Base-by-base conservation (phyloP, 2,888 invertebrate genomes). In the Charanyca ferruginea region DNA sequence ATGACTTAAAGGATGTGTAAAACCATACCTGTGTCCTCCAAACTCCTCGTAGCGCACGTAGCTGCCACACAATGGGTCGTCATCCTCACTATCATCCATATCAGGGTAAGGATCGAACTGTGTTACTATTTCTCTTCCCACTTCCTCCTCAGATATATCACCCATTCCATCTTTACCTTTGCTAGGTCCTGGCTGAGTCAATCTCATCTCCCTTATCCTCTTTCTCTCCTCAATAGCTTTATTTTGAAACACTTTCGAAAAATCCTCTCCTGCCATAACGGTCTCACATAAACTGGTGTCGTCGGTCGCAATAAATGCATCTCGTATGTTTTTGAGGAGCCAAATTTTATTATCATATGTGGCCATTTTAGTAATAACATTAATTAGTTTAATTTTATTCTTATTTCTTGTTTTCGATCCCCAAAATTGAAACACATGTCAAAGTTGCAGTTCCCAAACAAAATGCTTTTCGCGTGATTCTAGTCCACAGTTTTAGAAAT, bases 271-370 rank as follows among this genome's bases (percentile, higher is more conserved):
- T 38, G 97, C 96, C 97, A 99, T 98, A 60, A 99, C 98, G 85
- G 98, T 97, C 92, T 99, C 99, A 91, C 98, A 98, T 96, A 98
- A 97, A 65, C 99, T 98, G 83, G 99, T 98, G 92, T 99, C 99
- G 94, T 99, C 99, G 23, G 98, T 98, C 25, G 98, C 98, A 88
- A 99, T 98, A 93, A 99, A 99, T 11, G 99, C 98, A 92, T 99
- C 98, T 65, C 98, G 96, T 79, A 99, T 98, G 92, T 99, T 98
- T 68, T 98, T 98, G 58, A 99, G 96, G 53, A 99, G 96, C 98
- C 99, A 99, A 85, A 98, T 97, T 91, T 97, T 97, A 93, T 99
- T 98, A 91, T 99, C 99, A 92, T 98, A 99, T 77, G 98, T 97
- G 80, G 99, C 99, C 99, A 99, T 99, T 51, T 52, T 68, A 61